A percentile compares a stretch with the other conserved stretches of the same genome.
These are phyloP conservation scores for Drosophila oshimai DNA, from an alignment of 1,140 invertebrate species.

Conservation along the genomic window DNA sequence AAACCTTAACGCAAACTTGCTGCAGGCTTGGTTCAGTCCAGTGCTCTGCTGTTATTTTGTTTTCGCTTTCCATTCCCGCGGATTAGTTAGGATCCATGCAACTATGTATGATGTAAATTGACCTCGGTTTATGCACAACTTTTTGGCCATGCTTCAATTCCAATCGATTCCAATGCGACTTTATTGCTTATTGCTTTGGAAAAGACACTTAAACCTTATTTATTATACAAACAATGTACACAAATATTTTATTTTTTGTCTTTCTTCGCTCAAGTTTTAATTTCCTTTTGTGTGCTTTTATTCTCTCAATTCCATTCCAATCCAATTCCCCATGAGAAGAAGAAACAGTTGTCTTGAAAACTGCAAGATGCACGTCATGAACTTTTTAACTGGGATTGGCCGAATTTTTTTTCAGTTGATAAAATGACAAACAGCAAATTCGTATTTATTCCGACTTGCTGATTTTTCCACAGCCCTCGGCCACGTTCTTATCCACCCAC, in stretches of 20 bases:
- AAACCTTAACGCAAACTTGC: slow-evolving; percentile 41
- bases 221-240: slow-evolving; percentile 32
- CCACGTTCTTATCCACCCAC: background rate
- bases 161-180: slow-evolving; percentile 7
- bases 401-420: slow-evolving; percentile 59
- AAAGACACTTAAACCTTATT: slow-evolving; percentile 71
- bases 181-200: slow-evolving; percentile 79
- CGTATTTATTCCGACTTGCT: slow-evolving; percentile 1
- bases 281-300: background rate
- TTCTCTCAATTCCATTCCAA: slow-evolving; percentile 1
- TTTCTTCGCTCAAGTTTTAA: slow-evolving; percentile 8
- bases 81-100: slow-evolving; percentile 78
- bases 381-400: slow-evolving; percentile 44
- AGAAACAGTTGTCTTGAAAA: slow-evolving; percentile 42
- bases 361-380: slow-evolving; percentile 38
- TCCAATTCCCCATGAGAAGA: background rate
- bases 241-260: slow-evolving; percentile 44
- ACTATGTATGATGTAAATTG: slow-evolving; percentile 81
- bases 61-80: slow-evolving; percentile 30
- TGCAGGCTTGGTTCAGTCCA: slow-evolving; percentile 25
- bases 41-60: background rate
- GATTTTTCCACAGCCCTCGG: background rate
- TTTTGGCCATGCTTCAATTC: too few species aligned
- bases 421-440: slow-evolving; percentile 26
- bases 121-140: too few species aligned